Evolutionary conservation across 2,888 invertebrate genomes (phyloP).

Genomic region (Terebella lapidaria): DNA sequence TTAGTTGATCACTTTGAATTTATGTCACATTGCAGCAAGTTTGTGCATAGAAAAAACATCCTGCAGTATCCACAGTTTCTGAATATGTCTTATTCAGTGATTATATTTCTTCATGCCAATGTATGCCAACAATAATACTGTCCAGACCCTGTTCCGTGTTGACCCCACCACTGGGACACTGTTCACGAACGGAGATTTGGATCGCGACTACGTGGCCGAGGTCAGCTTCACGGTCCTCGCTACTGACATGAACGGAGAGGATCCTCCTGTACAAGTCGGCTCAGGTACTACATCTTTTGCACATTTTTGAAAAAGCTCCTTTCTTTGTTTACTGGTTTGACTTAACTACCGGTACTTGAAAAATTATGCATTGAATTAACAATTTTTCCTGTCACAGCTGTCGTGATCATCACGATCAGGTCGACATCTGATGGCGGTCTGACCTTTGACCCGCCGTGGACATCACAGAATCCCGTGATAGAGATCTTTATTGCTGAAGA

Average conservation of each 20-base stretch:
- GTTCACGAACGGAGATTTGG: constrained; percentile 1
- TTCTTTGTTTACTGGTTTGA: too few species aligned
- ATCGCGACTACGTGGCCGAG: constrained; percentile 14
- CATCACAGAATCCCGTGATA: neutral
- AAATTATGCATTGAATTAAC: too few species aligned
- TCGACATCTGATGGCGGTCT: neutral
- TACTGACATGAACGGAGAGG: constrained; percentile 18
- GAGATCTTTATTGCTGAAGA: constrained; percentile 1
- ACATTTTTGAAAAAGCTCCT: too few species aligned
- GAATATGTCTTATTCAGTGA: neutral
- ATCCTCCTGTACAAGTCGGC: neutral
- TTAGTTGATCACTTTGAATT: neutral
- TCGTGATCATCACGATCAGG: neutral
- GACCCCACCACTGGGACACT: constrained; percentile 4
- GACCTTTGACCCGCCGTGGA: neutral
- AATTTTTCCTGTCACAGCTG: neutral
- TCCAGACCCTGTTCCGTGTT: constrained; percentile 12
- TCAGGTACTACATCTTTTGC: too few species aligned
- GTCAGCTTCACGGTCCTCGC: constrained; percentile 18
- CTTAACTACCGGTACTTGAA: too few species aligned
- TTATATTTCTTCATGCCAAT: neutral
- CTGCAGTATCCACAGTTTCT: neutral
- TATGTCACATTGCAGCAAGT: neutral
- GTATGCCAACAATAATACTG: neutral
- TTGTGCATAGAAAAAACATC: too few species aligned